A percentile compares a stretch with the other conserved stretches of the same genome.
Conservation (phyloP, 1,140 invertebrate genomes). For the Chironomus striatipennis region DNA sequence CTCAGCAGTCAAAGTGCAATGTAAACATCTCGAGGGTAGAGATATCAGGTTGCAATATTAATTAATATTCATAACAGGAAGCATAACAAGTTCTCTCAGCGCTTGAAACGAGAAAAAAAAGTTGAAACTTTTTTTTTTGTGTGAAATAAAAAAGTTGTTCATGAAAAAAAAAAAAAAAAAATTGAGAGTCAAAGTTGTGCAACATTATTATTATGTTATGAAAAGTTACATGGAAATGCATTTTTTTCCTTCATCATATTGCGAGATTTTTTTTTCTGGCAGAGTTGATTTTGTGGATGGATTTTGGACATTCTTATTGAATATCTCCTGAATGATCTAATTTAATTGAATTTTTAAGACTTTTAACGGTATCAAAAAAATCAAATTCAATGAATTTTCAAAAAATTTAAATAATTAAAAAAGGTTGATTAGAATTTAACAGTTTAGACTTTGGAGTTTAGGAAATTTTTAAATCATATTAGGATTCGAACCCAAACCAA, state of each 20-base stretch:
- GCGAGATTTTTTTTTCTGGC: not conserved
- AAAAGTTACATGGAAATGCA: conserved; percentile 13
- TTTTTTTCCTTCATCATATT: not conserved
- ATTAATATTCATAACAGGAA: conserved; percentile 9
- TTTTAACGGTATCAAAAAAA: too few species aligned
- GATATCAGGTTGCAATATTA: conserved; percentile 13
- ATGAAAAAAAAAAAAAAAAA: not conserved
- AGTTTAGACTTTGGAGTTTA: too few species aligned
- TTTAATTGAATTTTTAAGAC: too few species aligned
- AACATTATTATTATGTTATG: conserved; percentile 4
- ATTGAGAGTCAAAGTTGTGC: not conserved
- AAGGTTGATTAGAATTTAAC: too few species aligned
- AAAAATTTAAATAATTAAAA: too few species aligned
- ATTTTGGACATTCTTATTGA: too few species aligned
- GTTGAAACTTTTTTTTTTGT: not conserved
- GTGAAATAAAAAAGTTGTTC: not conserved
- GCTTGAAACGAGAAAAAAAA: not conserved
- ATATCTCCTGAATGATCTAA: too few species aligned
- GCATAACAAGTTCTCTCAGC: not conserved
- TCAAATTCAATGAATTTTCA: too few species aligned
- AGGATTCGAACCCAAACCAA: too few species aligned
- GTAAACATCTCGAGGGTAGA: conserved; percentile 6
- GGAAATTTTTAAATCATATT: too few species aligned
- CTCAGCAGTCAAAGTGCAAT: not conserved
- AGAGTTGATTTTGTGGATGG: too few species aligned